These are phyloP conservation scores for Pheosia tremula DNA, from an alignment of 2,888 invertebrate genomes.

Conservation along the genomic window DNA sequence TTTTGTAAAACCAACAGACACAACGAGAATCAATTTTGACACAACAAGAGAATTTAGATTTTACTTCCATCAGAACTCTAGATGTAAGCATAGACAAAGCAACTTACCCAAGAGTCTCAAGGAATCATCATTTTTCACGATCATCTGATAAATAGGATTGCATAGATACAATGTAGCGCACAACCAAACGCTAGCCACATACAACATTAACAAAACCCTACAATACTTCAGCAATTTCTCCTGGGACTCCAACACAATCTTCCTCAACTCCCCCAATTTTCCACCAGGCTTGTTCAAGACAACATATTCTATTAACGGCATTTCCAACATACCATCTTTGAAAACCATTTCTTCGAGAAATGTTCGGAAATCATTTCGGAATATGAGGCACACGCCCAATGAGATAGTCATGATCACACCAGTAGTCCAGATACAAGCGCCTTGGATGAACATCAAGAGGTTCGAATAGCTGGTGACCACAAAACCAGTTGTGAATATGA, in stretches of 20 bases:
- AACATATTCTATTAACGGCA: constrained; percentile 60
- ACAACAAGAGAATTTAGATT: too few relatives aligned
- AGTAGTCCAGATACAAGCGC: constrained; percentile 74
- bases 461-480: constrained; percentile 52
- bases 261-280: constrained; percentile 55
- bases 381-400: constrained; percentile 61
- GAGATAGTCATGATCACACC: constrained; percentile 71
- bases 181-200: constrained; percentile 57
- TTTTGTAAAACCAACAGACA: too few relatives aligned
- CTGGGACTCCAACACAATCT: constrained; percentile 56
- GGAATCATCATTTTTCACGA: constrained; percentile 52
- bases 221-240: constrained; percentile 57
- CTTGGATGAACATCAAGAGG: constrained; percentile 63
- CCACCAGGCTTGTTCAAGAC: constrained; percentile 34
- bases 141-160: constrained; percentile 64
- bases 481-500: constrained; percentile 66
- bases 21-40: too few relatives aligned
- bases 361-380: constrained; percentile 55
- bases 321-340: constrained; percentile 56
- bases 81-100: constrained; percentile 5
- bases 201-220: constrained; percentile 55
- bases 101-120: constrained; percentile 66
- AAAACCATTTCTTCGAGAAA: constrained; percentile 68
- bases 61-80: too few relatives aligned
- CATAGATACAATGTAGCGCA: constrained; percentile 65